Conservation (phyloP, 2,113 vertebrate genomes). For the Bubo blakistoni region DNA sequence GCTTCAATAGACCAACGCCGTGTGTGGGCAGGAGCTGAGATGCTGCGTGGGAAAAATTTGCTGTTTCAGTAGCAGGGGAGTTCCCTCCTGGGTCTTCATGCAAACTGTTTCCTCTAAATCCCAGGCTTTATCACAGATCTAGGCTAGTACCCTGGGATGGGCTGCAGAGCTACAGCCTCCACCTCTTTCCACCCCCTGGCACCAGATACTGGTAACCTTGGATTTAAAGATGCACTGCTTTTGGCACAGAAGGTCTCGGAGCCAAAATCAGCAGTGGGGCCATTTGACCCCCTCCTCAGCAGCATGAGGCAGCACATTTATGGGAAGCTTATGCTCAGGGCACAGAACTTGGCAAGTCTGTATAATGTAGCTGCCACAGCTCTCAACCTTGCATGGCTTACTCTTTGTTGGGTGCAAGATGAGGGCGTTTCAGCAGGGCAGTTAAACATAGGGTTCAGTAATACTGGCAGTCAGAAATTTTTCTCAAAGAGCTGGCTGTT, state of each 20-base stretch:
- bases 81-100: constrained; percentile 9
- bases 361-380: neutral
- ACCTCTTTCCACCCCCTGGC: neutral
- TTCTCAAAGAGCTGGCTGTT: neutral
- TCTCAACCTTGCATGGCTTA: neutral
- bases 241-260: neutral
- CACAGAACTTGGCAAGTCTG: neutral
- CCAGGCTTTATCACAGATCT: constrained; percentile 11
- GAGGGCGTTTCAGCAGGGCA: rapidly evolving
- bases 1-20: neutral
- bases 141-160: neutral
- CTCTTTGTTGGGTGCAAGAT: neutral
- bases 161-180: neutral
- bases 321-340: neutral
- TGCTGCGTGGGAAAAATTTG: neutral
- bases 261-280: neutral
- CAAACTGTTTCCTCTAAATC: neutral
- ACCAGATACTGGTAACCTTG: neutral
- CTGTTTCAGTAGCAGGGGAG: constrained; percentile 3
- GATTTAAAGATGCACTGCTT: neutral
- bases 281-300: rapidly evolving
- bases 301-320: neutral
- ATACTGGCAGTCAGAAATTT: neutral
- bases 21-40: constrained; percentile 46
- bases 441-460: neutral